A percentile compares a stretch with the other conserved stretches of the same genome.
Conservation (phyloP, 2,113 vertebrate species). For the Cyprinodon brontotheroides region DNA sequence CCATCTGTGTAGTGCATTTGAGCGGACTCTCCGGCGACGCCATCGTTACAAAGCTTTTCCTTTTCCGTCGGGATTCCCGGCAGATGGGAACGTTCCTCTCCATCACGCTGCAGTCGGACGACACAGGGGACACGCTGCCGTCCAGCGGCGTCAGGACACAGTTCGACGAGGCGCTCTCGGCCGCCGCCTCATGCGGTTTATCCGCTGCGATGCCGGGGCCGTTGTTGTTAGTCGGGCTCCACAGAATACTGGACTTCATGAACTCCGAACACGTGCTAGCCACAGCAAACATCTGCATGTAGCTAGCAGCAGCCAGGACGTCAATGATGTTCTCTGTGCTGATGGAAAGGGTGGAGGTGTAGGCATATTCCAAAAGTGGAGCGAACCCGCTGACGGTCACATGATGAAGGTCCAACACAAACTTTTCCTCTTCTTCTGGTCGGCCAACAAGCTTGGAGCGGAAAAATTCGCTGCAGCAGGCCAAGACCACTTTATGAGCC, state of each 20-base stretch:
- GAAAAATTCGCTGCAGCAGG: constrained; percentile 94
- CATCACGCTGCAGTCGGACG: constrained; percentile 95
- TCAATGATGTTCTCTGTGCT: constrained; percentile 99
- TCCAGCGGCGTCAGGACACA: constrained; percentile 90
- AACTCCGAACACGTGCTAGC: constrained; percentile 98
- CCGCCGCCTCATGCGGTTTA: constrained; percentile 86
- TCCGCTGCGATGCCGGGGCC: constrained; percentile 81
- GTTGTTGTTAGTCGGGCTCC: constrained; percentile 81
- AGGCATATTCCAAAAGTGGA: constrained; percentile 95
- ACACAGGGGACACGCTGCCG: constrained; percentile 94
- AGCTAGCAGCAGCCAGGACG: constrained; percentile 95
- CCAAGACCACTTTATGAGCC: constrained; percentile 91
- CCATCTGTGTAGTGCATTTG: constrained; percentile 89
- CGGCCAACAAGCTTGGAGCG: constrained; percentile 90
- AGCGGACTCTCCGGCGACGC: constrained; percentile 92
- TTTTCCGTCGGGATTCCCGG: constrained; percentile 92
- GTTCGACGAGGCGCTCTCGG: constrained; percentile 85
- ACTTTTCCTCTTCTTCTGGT: constrained; percentile 88
- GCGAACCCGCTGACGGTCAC: constrained; percentile 97
- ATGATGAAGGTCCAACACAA: constrained; percentile 94
- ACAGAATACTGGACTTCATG: constrained; percentile 99
- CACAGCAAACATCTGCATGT: constrained; percentile 99
- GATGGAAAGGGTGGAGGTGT: constrained; percentile 96
- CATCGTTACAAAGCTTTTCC: constrained; percentile 93
- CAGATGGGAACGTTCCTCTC: constrained; percentile 92